A percentile compares a stretch with the other conserved stretches of the same genome.
These are phyloP conservation scores for Dinomys branickii DNA, from an alignment of 2,113 vertebrate species.

Conservation along the genomic window DNA sequence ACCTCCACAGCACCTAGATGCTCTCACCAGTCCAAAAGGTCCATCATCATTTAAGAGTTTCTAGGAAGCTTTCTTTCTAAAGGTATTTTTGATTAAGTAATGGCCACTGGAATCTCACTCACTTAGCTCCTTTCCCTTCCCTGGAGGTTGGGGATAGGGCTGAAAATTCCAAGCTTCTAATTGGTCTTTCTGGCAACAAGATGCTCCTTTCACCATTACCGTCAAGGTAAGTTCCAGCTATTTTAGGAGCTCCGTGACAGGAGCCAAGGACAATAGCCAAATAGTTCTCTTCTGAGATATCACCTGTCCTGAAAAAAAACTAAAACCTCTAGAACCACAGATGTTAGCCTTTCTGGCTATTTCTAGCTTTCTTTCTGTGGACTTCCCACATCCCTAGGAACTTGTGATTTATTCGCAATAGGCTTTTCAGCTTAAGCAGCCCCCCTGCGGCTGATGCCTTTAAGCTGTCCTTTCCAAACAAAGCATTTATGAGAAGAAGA, in stretches of 20 bases:
- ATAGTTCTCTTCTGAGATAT: background rate
- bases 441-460: background rate
- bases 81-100: background rate
- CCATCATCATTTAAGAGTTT: background rate
- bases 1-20: background rate
- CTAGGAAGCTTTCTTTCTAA: background rate
- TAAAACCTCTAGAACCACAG: background rate
- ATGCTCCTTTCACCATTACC: background rate
- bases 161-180: background rate
- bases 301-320: background rate
- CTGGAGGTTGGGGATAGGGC: background rate
- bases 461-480: background rate
- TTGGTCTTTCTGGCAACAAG: background rate
- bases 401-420: background rate
- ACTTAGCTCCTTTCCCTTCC: background rate
- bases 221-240: background rate
- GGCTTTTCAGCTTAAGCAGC: background rate
- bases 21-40: background rate
- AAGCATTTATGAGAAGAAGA: background rate
- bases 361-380: background rate
- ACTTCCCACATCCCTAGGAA: background rate
- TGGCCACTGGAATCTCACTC: background rate
- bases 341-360: background rate
- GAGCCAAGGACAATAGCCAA: background rate
- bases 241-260: background rate